phyloP scores from a whole-genome alignment of 1,140 invertebrate species.

The Cepaea nemoralis region DNA sequence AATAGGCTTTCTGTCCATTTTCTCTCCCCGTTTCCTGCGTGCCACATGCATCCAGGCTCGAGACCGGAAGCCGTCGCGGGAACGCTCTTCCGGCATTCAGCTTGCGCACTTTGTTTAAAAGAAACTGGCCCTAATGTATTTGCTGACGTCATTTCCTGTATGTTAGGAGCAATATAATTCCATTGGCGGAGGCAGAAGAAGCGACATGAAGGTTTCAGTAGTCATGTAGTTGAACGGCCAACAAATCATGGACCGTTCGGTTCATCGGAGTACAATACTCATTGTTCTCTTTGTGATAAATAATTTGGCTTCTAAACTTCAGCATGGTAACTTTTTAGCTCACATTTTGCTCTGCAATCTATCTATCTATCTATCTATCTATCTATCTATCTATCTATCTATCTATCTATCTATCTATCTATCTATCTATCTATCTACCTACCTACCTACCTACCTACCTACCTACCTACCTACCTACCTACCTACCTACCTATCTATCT shows the following conservation, averaged over 20 bases:
- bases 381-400: constrained; percentile 23
- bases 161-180: background rate
- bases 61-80: background rate
- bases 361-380: constrained; percentile 23
- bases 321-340: too few relatives aligned
- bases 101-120: constrained; percentile 6
- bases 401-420: constrained; percentile 23
- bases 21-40: background rate
- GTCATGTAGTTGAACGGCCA: background rate
- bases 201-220: background rate
- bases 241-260: background rate
- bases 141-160: background rate
- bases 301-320: too few relatives aligned
- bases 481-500: constrained; percentile 23
- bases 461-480: constrained; percentile 23
- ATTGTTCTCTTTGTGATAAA: too few relatives aligned
- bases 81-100: background rate
- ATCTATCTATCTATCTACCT: constrained; percentile 23
- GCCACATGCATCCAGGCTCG: background rate
- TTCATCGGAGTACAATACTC: too few relatives aligned
- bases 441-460: constrained; percentile 23
- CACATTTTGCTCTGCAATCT: too few relatives aligned
- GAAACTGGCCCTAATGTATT: background rate
- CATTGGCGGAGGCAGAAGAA: background rate
- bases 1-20: background rate